phyloP scores from a whole-genome alignment of 2,113 vertebrate species.

The Gopherus flavomarginatus region DNA sequence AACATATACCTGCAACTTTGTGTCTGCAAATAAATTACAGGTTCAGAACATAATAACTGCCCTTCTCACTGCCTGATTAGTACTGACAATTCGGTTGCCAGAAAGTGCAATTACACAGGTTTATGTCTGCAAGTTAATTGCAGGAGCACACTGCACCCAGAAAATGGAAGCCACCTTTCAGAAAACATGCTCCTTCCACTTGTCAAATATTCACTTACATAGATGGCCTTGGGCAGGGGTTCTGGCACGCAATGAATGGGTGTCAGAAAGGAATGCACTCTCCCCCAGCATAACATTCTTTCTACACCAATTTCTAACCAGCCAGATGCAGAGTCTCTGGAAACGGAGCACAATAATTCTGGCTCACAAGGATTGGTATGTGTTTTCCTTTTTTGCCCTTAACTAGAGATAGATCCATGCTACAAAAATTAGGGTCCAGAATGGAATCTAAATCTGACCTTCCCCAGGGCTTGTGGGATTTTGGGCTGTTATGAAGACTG shows the following conservation, averaged over 20 bases:
- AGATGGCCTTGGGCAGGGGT: too few species aligned
- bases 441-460: background rate
- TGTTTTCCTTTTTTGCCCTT: background rate
- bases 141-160: background rate
- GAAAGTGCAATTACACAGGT: background rate
- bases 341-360: background rate
- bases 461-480: background rate
- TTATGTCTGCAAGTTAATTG: background rate
- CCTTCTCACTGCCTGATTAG: too few species aligned
- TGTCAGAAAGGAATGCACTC: background rate
- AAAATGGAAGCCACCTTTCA: background rate
- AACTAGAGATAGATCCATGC: background rate
- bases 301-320: background rate
- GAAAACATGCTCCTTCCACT: too few species aligned
- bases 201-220: too few species aligned
- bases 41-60: background rate
- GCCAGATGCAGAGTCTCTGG: background rate
- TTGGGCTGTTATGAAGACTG: background rate
- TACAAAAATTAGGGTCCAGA: background rate
- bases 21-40: background rate
- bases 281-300: background rate
- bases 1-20: background rate
- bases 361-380: background rate
- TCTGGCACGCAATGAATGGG: background rate
- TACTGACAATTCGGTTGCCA: background rate